Conservation (phyloP, 2,797 vertebrate species). For the Gouania willdenowi region DNA sequence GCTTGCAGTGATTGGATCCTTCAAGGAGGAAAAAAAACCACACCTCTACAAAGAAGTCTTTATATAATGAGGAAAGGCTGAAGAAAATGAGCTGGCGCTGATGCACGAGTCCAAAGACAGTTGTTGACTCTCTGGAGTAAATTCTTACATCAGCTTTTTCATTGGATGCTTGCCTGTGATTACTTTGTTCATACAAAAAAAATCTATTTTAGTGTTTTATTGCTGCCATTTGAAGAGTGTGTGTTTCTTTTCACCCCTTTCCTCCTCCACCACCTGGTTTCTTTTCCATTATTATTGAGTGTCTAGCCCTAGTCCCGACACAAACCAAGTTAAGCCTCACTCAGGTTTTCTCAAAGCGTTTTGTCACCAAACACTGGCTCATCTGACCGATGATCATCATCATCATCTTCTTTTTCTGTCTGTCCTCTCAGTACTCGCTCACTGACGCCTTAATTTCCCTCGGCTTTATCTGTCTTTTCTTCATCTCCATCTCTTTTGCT, state of each 20-base stretch:
- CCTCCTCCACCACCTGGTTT: constrained; percentile 5
- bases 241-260: constrained; percentile 1
- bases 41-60: constrained; percentile 9
- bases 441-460: constrained; percentile 24
- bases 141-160: too few species aligned
- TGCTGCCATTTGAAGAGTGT: constrained; percentile 36
- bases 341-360: constrained; percentile 36
- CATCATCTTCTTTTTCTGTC: constrained; percentile 1
- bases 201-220: constrained; percentile 1
- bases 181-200: constrained; percentile 22
- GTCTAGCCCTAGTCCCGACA: constrained; percentile 29
- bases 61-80: constrained; percentile 4
- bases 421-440: constrained; percentile 9
- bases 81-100: neutral
- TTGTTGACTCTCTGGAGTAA: neutral
- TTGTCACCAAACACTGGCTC: constrained; percentile 15
- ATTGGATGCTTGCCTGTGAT: neutral
- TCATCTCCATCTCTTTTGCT: constrained; percentile 30
- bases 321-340: constrained; percentile 31
- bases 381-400: constrained; percentile 13
- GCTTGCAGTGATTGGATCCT: constrained; percentile 29
- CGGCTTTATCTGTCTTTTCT: constrained; percentile 19
- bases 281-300: constrained; percentile 13
- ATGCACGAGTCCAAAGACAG: neutral
- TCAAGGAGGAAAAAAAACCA: constrained; percentile 26